Evolutionary conservation across 2,113 vertebrate genomes (phyloP), one percentile per base, ranked within the genome.

Genomic region (Eclectus roratus): DNA sequence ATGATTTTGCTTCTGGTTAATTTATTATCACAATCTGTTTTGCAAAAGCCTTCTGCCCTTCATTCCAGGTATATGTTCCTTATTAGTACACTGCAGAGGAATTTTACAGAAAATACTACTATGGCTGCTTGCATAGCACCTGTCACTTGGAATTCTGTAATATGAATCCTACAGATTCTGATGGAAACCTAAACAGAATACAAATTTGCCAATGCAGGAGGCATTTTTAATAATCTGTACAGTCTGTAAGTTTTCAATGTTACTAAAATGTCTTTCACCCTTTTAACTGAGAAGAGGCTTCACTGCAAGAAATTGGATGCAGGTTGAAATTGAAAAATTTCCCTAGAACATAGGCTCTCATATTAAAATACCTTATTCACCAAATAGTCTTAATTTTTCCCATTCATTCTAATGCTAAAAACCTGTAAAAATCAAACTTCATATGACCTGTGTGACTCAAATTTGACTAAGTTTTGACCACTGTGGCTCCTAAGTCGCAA

Each of bases 401-500:
- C 7, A 46, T 77, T 74, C 13, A 74, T 91, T 80, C 86, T 85
- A 83, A 70, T 89, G 50, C 17, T 87, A 80, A 97, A 80, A 94
- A 31, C 44, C 41, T 90, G 9, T 80, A 91, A 93, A 88, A 89
- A 60, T 72, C 61, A 90, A 85, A 78, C 83, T 94, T 85, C 17
- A 89, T 83, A 97, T 89, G 63, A 81, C 95, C 88, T 89, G 41
- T 92, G 44, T 72, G 49, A 88, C 46, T 97, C 69, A 95, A 86
- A 93, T 96, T 96, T 97, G 90, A 94, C 96, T 96, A 87, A 70
- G 25, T 93, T 90, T 68, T 96, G 95, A 95, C 85, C 82, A 72
- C 61, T 27, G 60, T 61, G 74, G 17, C 72, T 89, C 49, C 86
- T 81, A 80, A 95, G 96, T 96, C 4, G 20, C 58, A 63, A 93